These are phyloP conservation scores for Drosophila paramelanica DNA, from an alignment of 2,888 invertebrate genomes.

Conservation along the genomic window DNA sequence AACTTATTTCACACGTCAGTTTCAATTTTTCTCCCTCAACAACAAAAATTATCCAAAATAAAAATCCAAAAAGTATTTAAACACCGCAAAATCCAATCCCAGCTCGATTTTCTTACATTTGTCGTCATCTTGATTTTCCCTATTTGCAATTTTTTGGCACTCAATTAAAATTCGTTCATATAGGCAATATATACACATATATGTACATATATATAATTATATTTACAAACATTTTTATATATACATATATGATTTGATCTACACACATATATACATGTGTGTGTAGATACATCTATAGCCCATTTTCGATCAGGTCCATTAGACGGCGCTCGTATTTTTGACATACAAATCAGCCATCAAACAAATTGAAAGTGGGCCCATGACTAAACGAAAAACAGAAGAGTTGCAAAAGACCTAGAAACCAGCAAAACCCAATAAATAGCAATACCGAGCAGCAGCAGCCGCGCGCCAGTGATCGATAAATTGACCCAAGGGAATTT, in stretches of 20 bases:
- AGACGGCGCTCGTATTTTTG: slow-evolving; percentile 17
- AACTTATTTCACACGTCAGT: slow-evolving; percentile 51
- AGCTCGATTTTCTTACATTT: slow-evolving; percentile 13
- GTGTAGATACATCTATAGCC: slow-evolving; percentile 14
- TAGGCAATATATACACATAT: no score
- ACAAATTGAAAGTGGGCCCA: slow-evolving; percentile 23
- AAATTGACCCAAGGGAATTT: no score
- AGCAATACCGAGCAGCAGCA: slow-evolving; percentile 4
- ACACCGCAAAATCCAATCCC: slow-evolving; percentile 19
- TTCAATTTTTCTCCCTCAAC: slow-evolving; percentile 54
- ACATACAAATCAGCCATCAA: slow-evolving; percentile 14
- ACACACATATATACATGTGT: neutral
- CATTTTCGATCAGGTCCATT: slow-evolving; percentile 27
- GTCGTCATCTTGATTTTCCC: slow-evolving; percentile 1
- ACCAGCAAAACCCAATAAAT: neutral
- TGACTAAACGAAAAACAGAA: slow-evolving; percentile 1
- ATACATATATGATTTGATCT: neutral
- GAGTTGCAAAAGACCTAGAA: neutral
- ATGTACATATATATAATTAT: neutral
- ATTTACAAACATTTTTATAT: neutral
- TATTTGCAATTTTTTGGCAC: slow-evolving; percentile 28
- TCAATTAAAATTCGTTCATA: slow-evolving; percentile 33
- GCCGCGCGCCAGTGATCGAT: neutral
- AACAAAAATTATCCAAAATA: slow-evolving; percentile 58
- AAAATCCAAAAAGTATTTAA: slow-evolving; percentile 47